A percentile compares a stretch with the other conserved stretches of the same genome.
Evolutionary conservation across 2,888 invertebrate species (phyloP).

Genomic region (Ichneumoninae sp.): DNA sequence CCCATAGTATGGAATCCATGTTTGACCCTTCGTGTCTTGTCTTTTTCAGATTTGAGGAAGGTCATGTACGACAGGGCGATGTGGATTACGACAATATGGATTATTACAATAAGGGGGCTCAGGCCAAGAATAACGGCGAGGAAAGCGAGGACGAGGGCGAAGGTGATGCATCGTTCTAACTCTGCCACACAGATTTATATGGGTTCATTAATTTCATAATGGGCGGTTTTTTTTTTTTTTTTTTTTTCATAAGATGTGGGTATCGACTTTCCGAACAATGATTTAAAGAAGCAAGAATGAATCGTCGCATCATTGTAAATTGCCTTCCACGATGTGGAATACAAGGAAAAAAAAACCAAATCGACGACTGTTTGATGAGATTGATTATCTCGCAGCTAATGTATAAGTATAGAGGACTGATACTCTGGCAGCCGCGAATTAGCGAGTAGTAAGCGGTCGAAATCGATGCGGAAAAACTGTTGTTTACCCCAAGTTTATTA

Average conservation of each 20-base stretch:
- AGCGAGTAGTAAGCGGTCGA: background rate
- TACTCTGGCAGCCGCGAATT: slow-evolving; percentile 8
- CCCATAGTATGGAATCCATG: background rate
- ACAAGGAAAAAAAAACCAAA: slow-evolving; percentile 1
- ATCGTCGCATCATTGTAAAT: slow-evolving; percentile 21
- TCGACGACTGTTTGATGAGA: slow-evolving; percentile 10
- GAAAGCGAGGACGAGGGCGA: slow-evolving; percentile 82
- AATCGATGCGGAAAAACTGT: slow-evolving; percentile 52
- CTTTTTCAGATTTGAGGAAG: slow-evolving; percentile 76
- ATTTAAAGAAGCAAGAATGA: slow-evolving; percentile 61
- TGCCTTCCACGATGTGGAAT: slow-evolving; percentile 20
- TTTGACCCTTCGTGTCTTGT: background rate
- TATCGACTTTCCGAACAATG: slow-evolving; percentile 69
- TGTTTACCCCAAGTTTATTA: slow-evolving; percentile 53
- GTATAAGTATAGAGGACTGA: slow-evolving; percentile 29
- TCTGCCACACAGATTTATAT: background rate
- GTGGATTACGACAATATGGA: slow-evolving; percentile 79
- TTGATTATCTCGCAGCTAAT: slow-evolving; percentile 18
- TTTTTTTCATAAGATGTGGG: slow-evolving; percentile 76
- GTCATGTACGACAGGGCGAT: slow-evolving; percentile 73
- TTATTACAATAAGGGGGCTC: slow-evolving; percentile 79
- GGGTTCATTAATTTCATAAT: slow-evolving; percentile 19
- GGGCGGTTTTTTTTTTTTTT: background rate
- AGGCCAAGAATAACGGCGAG: slow-evolving; percentile 79
- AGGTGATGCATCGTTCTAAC: slow-evolving; percentile 69